Percentiles rank a stretch among this genome's conserved stretches.
phyloP scores from a whole-genome alignment of 2,888 invertebrate species.

The Cactoblastis cactorum region DNA sequence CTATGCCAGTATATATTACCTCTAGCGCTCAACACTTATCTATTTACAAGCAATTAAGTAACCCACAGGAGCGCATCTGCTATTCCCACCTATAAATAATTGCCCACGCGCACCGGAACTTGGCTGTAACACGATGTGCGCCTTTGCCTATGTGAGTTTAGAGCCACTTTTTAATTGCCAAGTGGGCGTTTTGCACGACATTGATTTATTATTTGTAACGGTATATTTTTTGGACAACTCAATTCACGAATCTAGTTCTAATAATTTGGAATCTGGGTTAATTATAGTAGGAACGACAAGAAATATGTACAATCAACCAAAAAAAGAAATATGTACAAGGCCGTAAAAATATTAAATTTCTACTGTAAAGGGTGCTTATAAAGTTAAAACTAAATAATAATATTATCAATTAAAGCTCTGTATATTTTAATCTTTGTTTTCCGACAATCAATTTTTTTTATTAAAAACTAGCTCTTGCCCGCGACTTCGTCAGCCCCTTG shows the following conservation, averaged over 20 bases:
- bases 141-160: neutral
- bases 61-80: neutral
- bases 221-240: neutral
- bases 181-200: neutral
- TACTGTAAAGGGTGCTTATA: too few species aligned
- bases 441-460: too few species aligned
- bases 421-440: too few species aligned
- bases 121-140: neutral
- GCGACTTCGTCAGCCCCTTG: too few species aligned
- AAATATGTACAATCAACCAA: neutral
- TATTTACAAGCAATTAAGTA: neutral
- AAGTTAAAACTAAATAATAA: too few species aligned
- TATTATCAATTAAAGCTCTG: too few species aligned
- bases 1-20: too few species aligned
- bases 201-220: conserved; percentile 8
- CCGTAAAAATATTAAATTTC: too few species aligned
- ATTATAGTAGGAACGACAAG: neutral
- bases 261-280: neutral
- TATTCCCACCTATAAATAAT: neutral
- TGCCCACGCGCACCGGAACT: neutral
- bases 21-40: neutral
- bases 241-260: neutral
- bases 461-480: too few species aligned
- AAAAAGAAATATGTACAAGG: neutral
- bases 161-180: neutral